These are phyloP conservation scores for Noctua janthina DNA, from an alignment of 2,888 invertebrate species.

Conservation along the genomic window DNA sequence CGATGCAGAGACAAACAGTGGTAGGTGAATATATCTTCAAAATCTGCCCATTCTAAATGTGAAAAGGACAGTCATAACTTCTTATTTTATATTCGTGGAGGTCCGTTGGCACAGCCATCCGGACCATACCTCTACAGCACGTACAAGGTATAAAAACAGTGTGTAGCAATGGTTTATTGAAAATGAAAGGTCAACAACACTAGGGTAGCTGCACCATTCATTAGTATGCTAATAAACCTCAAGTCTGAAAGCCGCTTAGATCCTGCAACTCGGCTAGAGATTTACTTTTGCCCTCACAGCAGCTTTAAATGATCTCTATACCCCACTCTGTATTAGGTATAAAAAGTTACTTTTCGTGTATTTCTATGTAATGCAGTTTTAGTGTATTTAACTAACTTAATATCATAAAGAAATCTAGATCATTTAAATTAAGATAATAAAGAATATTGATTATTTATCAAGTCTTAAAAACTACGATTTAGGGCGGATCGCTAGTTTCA, in stretches of 20 bases:
- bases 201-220: constrained; percentile 47
- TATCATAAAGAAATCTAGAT: not conserved
- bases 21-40: no score
- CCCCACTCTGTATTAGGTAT: not conserved
- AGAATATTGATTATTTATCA: no score
- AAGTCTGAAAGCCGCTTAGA: constrained; percentile 26
- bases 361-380: not conserved
- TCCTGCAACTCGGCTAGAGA: not conserved
- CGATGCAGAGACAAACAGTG: no score
- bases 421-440: no score
- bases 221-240: constrained; percentile 61
- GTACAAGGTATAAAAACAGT: not conserved
- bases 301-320: not conserved
- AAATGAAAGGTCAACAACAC: constrained; percentile 16
- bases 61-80: not conserved
- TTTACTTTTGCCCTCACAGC: constrained; percentile 11
- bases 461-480: no score
- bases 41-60: not conserved
- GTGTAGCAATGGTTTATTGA: not conserved
- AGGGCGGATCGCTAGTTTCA: no score
- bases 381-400: not conserved
- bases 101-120: not conserved
- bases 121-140: not conserved
- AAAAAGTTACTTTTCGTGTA: not conserved
- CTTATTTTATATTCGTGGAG: not conserved